Evolutionary conservation across 92 coral and sea anemone species (phyloP).

Genomic region (Parazoanthus swiftii): DNA sequence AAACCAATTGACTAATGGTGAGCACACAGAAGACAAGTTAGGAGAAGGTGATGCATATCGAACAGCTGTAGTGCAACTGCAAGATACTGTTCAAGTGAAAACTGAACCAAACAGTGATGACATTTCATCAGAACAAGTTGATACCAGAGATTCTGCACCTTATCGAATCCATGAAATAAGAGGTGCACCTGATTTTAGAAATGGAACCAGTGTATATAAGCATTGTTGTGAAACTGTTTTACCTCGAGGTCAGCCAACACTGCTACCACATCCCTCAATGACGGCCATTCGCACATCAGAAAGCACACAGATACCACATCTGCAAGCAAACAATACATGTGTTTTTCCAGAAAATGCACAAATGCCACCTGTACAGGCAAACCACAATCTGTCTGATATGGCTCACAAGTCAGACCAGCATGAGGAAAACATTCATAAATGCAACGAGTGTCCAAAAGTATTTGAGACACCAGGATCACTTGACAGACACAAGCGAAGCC

Average conservation of each 20-base stretch:
- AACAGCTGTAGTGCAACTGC: constrained; percentile 70
- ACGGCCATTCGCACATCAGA: constrained; percentile 10
- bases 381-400: not conserved
- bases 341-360: constrained; percentile 30
- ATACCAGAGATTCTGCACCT: not conserved
- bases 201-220: constrained; percentile 26
- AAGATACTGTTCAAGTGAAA: constrained; percentile 80
- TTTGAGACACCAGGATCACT: constrained; percentile 84
- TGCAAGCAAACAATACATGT: constrained; percentile 27
- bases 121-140: constrained; percentile 15
- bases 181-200: constrained; percentile 28
- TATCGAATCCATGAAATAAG: constrained; percentile 5
- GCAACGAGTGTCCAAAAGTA: constrained; percentile 75
- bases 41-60: constrained; percentile 43
- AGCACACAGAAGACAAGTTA: not conserved
- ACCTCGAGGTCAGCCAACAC: not conserved
- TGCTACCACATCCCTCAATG: constrained; percentile 8
- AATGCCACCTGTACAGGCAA: not conserved
- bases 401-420: not conserved
- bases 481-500: constrained; percentile 78
- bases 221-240: constrained; percentile 36
- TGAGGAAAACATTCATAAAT: constrained; percentile 54
- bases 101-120: constrained; percentile 69
- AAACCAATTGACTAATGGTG: constrained; percentile 15
- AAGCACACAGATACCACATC: constrained; percentile 28